Base-by-base conservation (phyloP, 2,888 invertebrate species). In the Herminia tarsipennalis region DNA sequence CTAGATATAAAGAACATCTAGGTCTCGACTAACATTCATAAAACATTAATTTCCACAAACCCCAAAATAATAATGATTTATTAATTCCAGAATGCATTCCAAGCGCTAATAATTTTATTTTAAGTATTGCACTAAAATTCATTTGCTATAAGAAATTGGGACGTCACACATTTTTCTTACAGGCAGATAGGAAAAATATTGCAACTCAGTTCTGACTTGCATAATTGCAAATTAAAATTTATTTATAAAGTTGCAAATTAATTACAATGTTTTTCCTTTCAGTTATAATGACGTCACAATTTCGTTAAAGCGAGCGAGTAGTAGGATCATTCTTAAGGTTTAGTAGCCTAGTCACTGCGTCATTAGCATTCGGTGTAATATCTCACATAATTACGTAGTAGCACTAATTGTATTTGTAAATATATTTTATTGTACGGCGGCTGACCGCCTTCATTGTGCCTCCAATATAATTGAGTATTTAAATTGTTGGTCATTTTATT, bases 381-480 rank as follows among this genome's bases (percentile, higher is more conserved):
- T 67, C 56, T 73, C 67, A 68, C 68, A 48, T 56, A 24, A 35
- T 24, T 24, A 56, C 47, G 30, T 55, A 57, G 52, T 62, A 66
- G 66, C 59, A 56, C 49, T 60, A 49, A 56, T 72, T 66, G 57
- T 73, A 70, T 70, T 70, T 54, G 56, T 63, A 70, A 74, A 70
- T 63, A 64, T 65, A 62, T 56, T 32, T 27, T 75, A 73, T 55
- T 73, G 61, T 76, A 70, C 56, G 78, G 71, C 71, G 81, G 79
- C 52, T 29, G 12, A 56, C 56, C 72, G 76, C 80, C 81, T 76
- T 87, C 75, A 81, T 88, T 88, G 89, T 89, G 89, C 89, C 89
- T 89, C 88, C 84, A 88, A 86, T 75, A 79, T 68, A 57, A 70
- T 56, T 77, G 78, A 82, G 78, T 81, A 83, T 78, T 81, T 77